Conservation (phyloP, 2,797 vertebrate species). For the Syndactyla subalaris region DNA sequence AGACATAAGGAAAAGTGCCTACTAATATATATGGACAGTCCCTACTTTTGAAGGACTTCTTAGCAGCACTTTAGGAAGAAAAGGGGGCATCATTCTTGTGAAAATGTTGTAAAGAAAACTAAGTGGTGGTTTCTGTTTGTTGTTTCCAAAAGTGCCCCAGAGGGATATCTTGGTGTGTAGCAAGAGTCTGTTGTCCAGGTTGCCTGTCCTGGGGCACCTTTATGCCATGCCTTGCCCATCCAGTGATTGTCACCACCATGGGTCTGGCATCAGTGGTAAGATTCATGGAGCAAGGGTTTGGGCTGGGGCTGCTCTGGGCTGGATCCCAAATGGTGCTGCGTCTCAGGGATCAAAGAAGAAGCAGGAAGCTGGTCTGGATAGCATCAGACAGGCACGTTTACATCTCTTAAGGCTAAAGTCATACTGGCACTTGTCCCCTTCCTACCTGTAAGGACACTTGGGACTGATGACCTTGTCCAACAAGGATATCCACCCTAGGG, state of each 20-base stretch:
- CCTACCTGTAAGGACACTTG: background rate
- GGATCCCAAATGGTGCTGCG: fast-evolving
- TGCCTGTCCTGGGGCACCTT: background rate
- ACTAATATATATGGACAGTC: background rate
- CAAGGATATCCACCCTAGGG: background rate
- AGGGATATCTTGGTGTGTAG: background rate
- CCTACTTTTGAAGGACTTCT: background rate
- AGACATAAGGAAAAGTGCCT: background rate
- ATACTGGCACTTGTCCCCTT: background rate
- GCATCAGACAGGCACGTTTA: background rate
- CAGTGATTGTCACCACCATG: background rate
- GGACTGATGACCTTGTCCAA: background rate
- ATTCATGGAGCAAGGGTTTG: background rate
- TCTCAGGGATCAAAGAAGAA: background rate
- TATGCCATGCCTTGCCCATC: background rate
- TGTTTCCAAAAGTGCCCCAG: background rate
- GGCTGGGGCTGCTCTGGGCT: background rate
- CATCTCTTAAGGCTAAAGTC: background rate
- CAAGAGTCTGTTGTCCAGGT: background rate
- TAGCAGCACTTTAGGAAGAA: background rate
- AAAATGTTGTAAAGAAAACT: background rate
- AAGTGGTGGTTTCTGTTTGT: background rate
- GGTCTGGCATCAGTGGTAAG: background rate
- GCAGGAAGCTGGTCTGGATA: background rate
- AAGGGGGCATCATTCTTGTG: background rate